phyloP scores from a whole-genome alignment of 2,888 invertebrate genomes.

The Amiota communis region DNA sequence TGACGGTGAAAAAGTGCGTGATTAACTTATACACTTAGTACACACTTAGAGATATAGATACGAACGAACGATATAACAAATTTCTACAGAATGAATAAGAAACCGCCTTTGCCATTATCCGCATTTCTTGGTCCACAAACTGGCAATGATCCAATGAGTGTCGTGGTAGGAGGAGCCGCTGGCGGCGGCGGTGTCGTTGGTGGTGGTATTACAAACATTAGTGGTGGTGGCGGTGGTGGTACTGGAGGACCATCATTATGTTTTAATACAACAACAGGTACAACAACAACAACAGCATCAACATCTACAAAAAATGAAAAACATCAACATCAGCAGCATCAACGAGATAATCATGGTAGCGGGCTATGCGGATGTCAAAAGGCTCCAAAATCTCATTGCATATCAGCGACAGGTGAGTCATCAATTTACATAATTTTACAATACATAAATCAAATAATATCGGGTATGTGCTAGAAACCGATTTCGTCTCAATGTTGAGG shows the following conservation, averaged over 20 bases:
- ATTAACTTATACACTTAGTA: neutral
- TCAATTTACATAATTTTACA: neutral
- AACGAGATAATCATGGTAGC: slow-evolving; percentile 60
- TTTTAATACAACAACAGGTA: slow-evolving; percentile 54
- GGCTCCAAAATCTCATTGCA: slow-evolving; percentile 73
- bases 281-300: slow-evolving; percentile 38
- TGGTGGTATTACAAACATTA: neutral
- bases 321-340: slow-evolving; percentile 33
- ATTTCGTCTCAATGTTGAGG: too few relatives aligned
- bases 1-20: neutral
- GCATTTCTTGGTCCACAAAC: slow-evolving; percentile 59
- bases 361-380: slow-evolving; percentile 71
- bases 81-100: slow-evolving; percentile 67
- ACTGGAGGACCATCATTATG: slow-evolving; percentile 48
- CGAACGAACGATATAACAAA: neutral
- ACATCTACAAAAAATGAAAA: slow-evolving; percentile 60
- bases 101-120: slow-evolving; percentile 69
- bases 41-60: neutral
- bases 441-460: neutral
- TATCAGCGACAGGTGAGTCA: slow-evolving; percentile 73
- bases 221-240: slow-evolving; percentile 45
- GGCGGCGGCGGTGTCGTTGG: slow-evolving; percentile 32
- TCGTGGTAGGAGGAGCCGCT: slow-evolving; percentile 33
- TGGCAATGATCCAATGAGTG: slow-evolving; percentile 32
- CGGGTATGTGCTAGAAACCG: too few relatives aligned